phyloP scores from a whole-genome alignment of 2,797 vertebrate species.

The Gymnothorax reevesii region DNA sequence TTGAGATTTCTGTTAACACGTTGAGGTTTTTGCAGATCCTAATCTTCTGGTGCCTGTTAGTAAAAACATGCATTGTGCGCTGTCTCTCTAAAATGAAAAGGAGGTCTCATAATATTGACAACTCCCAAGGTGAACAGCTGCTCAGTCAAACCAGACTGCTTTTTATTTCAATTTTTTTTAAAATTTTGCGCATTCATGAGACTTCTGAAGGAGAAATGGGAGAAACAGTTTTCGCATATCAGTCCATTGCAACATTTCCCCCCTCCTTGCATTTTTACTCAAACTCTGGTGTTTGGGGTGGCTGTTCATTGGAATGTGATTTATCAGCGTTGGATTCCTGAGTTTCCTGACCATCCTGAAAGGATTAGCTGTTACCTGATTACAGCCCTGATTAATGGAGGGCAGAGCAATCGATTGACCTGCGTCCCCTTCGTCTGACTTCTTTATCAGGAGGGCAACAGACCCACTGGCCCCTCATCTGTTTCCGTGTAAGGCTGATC shows the following conservation, averaged over 20 bases:
- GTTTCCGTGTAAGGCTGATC: neutral
- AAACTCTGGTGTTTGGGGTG: neutral
- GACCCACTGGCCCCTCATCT: neutral
- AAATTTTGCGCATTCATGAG: neutral
- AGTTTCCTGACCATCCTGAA: neutral
- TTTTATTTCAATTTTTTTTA: neutral
- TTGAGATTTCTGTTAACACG: neutral
- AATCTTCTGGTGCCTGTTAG: neutral
- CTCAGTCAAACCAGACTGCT: neutral
- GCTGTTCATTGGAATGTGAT: too few relatives aligned
- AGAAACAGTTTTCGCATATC: neutral
- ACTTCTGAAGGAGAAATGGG: neutral
- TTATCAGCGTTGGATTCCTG: neutral
- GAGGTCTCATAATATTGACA: neutral
- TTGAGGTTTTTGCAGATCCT: constrained; percentile 4
- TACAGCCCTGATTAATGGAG: neutral
- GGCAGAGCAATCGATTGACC: neutral
- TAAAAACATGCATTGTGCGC: neutral
- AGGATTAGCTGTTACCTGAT: neutral
- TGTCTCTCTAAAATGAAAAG: neutral
- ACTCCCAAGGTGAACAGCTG: neutral
- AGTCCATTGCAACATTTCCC: neutral
- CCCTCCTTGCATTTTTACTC: neutral
- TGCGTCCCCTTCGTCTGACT: neutral
- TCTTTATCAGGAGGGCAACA: neutral